phyloP scores from a whole-genome alignment of 2,113 vertebrate genomes.

The Cavia porcellus region DNA sequence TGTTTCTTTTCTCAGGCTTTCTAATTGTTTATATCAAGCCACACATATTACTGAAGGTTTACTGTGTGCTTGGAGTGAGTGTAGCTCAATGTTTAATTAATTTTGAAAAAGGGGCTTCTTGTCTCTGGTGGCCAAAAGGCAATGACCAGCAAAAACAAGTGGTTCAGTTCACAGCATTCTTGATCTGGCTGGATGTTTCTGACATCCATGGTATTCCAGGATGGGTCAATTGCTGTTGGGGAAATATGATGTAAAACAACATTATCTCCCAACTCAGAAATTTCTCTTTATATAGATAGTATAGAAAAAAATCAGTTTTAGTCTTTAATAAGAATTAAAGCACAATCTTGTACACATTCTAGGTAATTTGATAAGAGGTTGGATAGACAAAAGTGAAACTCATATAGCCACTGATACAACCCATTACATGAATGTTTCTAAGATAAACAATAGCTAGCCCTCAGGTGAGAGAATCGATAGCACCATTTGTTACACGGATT shows the following conservation, averaged over 20 bases:
- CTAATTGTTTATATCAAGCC: neutral
- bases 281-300: neutral
- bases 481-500: neutral
- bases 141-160: neutral
- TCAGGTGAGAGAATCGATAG: neutral
- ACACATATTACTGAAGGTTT: neutral
- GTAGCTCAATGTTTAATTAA: neutral
- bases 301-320: neutral
- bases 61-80: neutral
- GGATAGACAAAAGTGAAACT: neutral
- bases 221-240: neutral
- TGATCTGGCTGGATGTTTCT: neutral
- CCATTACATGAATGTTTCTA: neutral
- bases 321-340: neutral
- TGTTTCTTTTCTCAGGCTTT: neutral
- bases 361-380: neutral
- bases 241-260: neutral
- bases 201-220: neutral
- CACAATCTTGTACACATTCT: neutral
- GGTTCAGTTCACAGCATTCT: neutral
- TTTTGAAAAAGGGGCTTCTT: neutral
- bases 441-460: neutral
- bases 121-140: neutral
- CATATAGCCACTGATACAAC: neutral
- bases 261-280: neutral